Evolutionary conservation across 1,140 invertebrate species (phyloP), one percentile per base, ranked within the genome.

Genomic region (Drosophila ambigua): DNA sequence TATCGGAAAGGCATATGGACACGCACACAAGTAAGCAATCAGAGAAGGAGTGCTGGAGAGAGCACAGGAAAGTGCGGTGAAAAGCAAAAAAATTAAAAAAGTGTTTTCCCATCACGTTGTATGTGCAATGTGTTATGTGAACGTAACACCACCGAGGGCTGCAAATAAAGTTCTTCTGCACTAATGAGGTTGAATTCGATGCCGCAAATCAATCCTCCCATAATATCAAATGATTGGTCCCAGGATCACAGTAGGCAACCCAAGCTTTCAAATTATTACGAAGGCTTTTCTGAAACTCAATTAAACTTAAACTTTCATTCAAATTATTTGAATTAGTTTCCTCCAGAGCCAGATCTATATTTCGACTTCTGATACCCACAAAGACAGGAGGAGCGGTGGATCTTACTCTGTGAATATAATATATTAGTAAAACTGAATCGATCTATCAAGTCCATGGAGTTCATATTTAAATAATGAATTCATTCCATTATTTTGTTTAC

Each of bases 71-170:
- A 26, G 24, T 5, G 24, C 24, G 43, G 5, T 5, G 49, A 16
- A 50, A 28, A 8, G 53, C 20, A 11, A n/a, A 15, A 41, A 31
- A 48, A 20, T 15, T 31, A 48, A 39, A 50, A 67, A 71, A 71
- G 54, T 72, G 68, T 60, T 71, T 60, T 54, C 39, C 66, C 68
- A 72, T 71, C 54, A 71, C 66, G 46, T 11, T 23, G 46, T 72
- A 72, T 71, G 58, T 35, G 67, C 51, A 71, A 64, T 72, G 71
- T 65, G 48, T 64, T 61, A 48, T 63, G 74, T 74, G 58, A 53
- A 72, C 61, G 79, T 73, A 59, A 61, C 23, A 61, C 9, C 43
- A 45, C 2, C 61, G 31, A 52, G 59, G 48, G 77, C 45, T 16
- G 44, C 0, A 7, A 15, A 11, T 26, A 28, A 15, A 58, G 28